phyloP scores from a whole-genome alignment of 2,113 vertebrate species.

The Camelus dromedarius region DNA sequence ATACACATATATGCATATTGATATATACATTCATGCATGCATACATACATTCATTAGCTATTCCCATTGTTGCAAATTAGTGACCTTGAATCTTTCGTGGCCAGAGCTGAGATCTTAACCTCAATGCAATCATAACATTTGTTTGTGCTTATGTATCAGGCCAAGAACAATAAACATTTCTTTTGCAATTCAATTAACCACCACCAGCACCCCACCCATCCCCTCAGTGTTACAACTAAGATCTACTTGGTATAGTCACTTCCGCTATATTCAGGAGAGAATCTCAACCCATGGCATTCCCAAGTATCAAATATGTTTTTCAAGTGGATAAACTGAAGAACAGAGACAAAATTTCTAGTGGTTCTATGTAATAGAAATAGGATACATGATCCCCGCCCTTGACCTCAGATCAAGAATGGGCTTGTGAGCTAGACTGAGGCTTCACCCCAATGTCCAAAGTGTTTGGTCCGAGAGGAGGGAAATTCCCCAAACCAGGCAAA shows the following conservation, averaged over 20 bases:
- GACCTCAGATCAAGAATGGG: neutral
- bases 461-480: neutral
- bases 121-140: neutral
- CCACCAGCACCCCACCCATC: neutral
- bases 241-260: neutral
- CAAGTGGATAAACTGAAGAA: neutral
- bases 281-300: neutral
- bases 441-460: neutral
- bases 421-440: neutral
- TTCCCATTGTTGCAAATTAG: neutral
- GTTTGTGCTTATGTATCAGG: neutral
- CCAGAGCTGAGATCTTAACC: neutral
- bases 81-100: neutral
- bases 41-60: neutral
- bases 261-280: neutral
- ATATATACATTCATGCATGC: neutral
- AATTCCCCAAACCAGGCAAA: neutral
- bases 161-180: neutral
- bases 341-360: neutral
- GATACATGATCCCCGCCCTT: neutral
- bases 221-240: neutral
- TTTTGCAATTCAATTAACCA: neutral
- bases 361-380: neutral
- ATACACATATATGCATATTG: neutral
- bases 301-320: neutral